Evolutionary conservation across 2,888 invertebrate genomes (phyloP).

Genomic region (Cepaea hortensis): DNA sequence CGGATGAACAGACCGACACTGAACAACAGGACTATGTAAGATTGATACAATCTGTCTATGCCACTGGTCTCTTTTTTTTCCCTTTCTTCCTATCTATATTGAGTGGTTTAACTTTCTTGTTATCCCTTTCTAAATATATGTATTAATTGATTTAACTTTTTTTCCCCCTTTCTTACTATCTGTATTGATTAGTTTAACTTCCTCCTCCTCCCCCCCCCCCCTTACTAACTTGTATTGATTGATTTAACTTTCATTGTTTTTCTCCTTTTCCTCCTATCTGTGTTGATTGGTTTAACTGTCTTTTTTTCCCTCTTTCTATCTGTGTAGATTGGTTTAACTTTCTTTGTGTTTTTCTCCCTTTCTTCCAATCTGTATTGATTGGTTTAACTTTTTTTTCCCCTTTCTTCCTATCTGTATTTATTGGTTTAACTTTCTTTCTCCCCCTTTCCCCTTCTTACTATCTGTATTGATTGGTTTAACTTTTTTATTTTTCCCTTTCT

Average conservation of each 20-base stretch:
- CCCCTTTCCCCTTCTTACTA: too few relatives aligned
- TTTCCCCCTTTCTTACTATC: background rate
- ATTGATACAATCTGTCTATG: too few relatives aligned
- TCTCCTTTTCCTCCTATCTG: background rate
- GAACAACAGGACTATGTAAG: slow-evolving; percentile 69
- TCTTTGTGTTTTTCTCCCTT: too few relatives aligned
- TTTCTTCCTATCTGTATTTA: too few relatives aligned
- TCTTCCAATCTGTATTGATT: too few relatives aligned
- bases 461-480: too few relatives aligned
- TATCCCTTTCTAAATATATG: background rate
- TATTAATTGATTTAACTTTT: background rate
- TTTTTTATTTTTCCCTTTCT: background rate
- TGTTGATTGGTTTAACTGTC: background rate
- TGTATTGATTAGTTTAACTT: background rate
- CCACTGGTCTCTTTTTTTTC: too few relatives aligned
- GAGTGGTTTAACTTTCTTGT: background rate
- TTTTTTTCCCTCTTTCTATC: too few relatives aligned
- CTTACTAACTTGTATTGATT: too few relatives aligned
- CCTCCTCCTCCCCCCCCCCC: background rate
- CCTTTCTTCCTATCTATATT: background rate
- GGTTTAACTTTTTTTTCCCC: background rate
- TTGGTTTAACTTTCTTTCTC: too few relatives aligned
- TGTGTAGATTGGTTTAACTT: too few relatives aligned
- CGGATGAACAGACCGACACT: slow-evolving; percentile 54
- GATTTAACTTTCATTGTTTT: too few relatives aligned